Conservation (phyloP, 1,140 invertebrate genomes). For the Agrypnia vestita region DNA sequence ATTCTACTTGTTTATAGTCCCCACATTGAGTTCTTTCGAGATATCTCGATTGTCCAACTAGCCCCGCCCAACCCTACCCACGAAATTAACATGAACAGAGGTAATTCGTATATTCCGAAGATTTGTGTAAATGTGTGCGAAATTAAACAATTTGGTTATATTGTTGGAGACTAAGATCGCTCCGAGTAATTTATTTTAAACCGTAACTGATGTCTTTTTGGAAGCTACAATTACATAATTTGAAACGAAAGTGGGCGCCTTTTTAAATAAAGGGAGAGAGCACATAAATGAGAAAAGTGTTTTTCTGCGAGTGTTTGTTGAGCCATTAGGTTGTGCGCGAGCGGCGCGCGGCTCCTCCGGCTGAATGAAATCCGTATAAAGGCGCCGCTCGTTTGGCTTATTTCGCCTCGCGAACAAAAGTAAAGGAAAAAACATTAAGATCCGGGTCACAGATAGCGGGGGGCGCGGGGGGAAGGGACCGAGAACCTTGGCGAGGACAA, state of each 20-base stretch:
- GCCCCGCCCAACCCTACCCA: too few species aligned
- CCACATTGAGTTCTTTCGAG: too few species aligned
- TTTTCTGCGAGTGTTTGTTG: constrained; percentile 47
- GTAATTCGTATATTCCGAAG: too few species aligned
- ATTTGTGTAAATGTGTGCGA: not conserved
- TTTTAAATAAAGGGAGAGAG: constrained; percentile 42
- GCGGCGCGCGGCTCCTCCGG: constrained; percentile 12
- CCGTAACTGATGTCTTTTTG: constrained; percentile 22
- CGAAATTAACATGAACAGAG: too few species aligned
- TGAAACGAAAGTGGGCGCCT: constrained; percentile 21
- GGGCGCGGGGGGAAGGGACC: constrained; percentile 7
- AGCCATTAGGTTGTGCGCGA: constrained; percentile 42
- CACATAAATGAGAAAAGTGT: constrained; percentile 39
- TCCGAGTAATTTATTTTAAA: constrained; percentile 17
- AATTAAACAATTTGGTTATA: constrained; percentile 2
- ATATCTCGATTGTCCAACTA: too few species aligned
- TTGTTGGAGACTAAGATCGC: not conserved
- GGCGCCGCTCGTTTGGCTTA: constrained; percentile 44
- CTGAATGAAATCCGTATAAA: constrained; percentile 54
- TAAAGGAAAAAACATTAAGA: constrained; percentile 55
- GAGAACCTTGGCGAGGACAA: constrained; percentile 19
- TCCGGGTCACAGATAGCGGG: constrained; percentile 51
- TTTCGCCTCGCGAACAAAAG: constrained; percentile 47
- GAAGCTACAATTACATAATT: constrained; percentile 47
- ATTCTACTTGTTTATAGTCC: too few species aligned